phyloP scores from a whole-genome alignment of 2,888 invertebrate genomes.

The Crossocerus cetratus region DNA sequence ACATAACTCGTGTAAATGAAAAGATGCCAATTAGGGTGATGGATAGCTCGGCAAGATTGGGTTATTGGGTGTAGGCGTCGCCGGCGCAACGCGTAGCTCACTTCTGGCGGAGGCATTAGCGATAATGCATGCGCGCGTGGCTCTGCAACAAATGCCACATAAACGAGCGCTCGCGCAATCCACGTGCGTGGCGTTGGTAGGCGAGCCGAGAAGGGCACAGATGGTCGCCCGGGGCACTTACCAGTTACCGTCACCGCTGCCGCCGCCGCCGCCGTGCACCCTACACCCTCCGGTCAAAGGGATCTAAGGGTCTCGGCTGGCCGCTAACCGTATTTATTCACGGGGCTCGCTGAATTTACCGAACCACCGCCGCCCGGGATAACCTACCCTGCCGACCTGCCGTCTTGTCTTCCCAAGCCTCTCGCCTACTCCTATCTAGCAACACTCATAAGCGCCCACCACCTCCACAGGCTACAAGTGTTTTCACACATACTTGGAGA shows the following conservation, averaged over 20 bases:
- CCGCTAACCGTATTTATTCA: constrained; percentile 76
- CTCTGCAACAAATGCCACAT: constrained; percentile 73
- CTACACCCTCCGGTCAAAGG: constrained; percentile 70
- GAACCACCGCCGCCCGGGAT: constrained; percentile 60
- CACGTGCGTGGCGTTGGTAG: constrained; percentile 63
- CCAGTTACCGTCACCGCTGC: constrained; percentile 69
- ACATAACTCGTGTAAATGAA: too few relatives aligned
- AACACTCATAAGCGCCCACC: constrained; percentile 11
- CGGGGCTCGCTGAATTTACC: constrained; percentile 71
- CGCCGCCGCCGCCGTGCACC: constrained; percentile 62
- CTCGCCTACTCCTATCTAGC: constrained; percentile 17
- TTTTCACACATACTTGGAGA: constrained; percentile 4
- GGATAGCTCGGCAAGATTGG: constrained; percentile 31
- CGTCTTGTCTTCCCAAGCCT: constrained; percentile 43
- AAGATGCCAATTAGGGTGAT: constrained; percentile 51
- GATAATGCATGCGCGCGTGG: constrained; percentile 70
- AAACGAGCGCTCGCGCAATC: constrained; percentile 67
- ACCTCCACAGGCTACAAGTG: constrained; percentile 18
- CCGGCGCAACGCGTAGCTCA: constrained; percentile 10
- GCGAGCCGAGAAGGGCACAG: constrained; percentile 71
- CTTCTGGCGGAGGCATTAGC: constrained; percentile 52
- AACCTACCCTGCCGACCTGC: constrained; percentile 51
- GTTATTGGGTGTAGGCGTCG: constrained; percentile 38
- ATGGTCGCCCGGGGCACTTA: constrained; percentile 77
- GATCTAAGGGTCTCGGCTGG: constrained; percentile 70